Conservation (phyloP, 2,113 vertebrate genomes). For the Hypomesus transpacificus region DNA sequence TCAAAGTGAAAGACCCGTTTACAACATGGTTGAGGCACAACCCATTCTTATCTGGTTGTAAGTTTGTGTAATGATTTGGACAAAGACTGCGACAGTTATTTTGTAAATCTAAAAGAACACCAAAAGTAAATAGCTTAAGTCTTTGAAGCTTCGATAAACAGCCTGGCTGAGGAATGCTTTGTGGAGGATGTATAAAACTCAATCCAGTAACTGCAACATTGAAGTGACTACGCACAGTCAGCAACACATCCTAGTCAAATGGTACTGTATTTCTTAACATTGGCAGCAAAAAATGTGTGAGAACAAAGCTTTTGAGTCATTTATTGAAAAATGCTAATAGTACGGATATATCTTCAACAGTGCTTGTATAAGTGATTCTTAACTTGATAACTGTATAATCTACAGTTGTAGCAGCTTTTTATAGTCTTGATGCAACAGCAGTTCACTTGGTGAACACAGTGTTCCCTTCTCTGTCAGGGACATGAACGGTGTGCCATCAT, state of each 20-base stretch:
- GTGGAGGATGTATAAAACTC: neutral
- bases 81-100: neutral
- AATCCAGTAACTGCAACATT: neutral
- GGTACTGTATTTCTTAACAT: constrained; percentile 37
- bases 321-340: constrained; percentile 19
- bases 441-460: constrained; percentile 2
- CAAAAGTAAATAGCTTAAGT: neutral
- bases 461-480: constrained; percentile 24
- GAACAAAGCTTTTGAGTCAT: neutral
- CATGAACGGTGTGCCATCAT: constrained; percentile 45
- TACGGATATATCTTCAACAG: constrained; percentile 30
- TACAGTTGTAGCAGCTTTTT: no score
- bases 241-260: neutral
- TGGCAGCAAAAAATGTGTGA: constrained; percentile 37
- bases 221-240: neutral
- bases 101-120: neutral
- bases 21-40: neutral
- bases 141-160: neutral
- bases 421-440: no score
- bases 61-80: neutral
- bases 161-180: neutral
- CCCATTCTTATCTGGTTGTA: neutral
- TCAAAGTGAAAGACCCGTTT: neutral
- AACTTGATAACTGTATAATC: neutral
- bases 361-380: neutral